These are phyloP conservation scores for Tachystola acroxantha DNA, from an alignment of 2,888 invertebrate genomes.

Conservation along the genomic window DNA sequence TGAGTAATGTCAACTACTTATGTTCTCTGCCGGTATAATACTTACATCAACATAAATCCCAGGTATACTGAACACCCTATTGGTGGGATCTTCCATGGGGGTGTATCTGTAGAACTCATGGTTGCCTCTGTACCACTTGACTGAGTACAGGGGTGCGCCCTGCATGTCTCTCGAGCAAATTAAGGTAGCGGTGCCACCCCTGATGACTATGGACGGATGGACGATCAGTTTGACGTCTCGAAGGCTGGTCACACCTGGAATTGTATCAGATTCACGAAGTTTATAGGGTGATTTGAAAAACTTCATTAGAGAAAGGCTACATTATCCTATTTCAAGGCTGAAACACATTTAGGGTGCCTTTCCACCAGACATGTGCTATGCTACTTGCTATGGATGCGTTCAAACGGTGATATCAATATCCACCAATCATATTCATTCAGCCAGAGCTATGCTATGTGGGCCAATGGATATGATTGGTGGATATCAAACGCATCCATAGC, in stretches of 20 bases:
- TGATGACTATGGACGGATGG: slow-evolving; percentile 83
- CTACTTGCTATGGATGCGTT: too few relatives aligned
- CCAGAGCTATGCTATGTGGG: too few relatives aligned
- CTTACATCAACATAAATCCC: slow-evolving; percentile 91
- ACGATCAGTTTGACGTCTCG: slow-evolving; percentile 85
- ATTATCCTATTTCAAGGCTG: too few relatives aligned
- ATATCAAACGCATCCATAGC: too few relatives aligned
- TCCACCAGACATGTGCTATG: too few relatives aligned
- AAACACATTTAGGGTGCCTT: too few relatives aligned
- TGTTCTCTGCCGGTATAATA: too few relatives aligned
- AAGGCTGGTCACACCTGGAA: slow-evolving; percentile 81
- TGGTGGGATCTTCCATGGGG: slow-evolving; percentile 84
- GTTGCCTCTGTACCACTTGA: slow-evolving; percentile 92
- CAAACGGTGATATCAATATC: too few relatives aligned
- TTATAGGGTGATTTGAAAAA: not conserved
- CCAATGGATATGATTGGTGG: too few relatives aligned
- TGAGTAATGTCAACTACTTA: too few relatives aligned
- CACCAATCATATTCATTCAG: too few relatives aligned
- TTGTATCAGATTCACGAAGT: not conserved
- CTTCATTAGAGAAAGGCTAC: too few relatives aligned
- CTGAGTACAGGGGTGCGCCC: slow-evolving; percentile 86
- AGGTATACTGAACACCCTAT: slow-evolving; percentile 84
- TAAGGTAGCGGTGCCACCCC: slow-evolving; percentile 82
- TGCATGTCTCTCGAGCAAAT: slow-evolving; percentile 88
- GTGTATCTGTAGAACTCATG: slow-evolving; percentile 91